Conservation (phyloP, 1,140 invertebrate genomes). For the Magallana gigas region DNA sequence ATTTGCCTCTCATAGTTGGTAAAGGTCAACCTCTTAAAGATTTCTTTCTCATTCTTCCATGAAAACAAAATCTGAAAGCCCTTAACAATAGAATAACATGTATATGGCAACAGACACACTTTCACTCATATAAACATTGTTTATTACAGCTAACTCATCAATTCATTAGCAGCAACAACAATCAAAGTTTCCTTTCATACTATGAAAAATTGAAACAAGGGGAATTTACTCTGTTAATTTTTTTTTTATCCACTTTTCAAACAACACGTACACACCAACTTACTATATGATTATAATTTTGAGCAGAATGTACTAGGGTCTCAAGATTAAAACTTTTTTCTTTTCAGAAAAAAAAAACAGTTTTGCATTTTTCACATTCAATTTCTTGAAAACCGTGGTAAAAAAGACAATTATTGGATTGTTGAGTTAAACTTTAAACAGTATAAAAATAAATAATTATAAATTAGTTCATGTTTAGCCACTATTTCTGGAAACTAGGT, state of each 20-base stretch:
- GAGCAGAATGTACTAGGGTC: background rate
- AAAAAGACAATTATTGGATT: no score
- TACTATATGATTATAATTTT: background rate
- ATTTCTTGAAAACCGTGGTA: no score
- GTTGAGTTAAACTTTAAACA: background rate
- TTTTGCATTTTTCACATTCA: no score
- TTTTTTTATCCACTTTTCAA: background rate
- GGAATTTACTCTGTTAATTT: background rate
- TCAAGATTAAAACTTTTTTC: no score
- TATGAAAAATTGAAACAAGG: background rate
- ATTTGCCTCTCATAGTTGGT: slow-evolving; percentile 18
- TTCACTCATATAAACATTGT: background rate
- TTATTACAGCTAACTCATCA: background rate
- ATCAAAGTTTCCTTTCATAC: background rate
- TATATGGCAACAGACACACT: slow-evolving; percentile 14
- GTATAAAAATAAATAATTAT: slow-evolving; percentile 23
- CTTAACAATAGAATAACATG: slow-evolving; percentile 31
- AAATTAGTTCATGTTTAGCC: slow-evolving; percentile 17
- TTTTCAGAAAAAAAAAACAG: no score
- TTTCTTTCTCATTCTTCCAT: slow-evolving; percentile 16
- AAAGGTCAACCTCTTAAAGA: slow-evolving; percentile 8
- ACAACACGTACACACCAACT: background rate
- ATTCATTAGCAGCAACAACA: background rate
- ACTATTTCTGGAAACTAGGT: background rate
- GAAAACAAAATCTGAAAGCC: slow-evolving; percentile 31